Percentiles rank a stretch among this genome's conserved stretches.
Conservation (phyloP, 2,888 invertebrate genomes). For the Cheiracanthium punctorium region DNA sequence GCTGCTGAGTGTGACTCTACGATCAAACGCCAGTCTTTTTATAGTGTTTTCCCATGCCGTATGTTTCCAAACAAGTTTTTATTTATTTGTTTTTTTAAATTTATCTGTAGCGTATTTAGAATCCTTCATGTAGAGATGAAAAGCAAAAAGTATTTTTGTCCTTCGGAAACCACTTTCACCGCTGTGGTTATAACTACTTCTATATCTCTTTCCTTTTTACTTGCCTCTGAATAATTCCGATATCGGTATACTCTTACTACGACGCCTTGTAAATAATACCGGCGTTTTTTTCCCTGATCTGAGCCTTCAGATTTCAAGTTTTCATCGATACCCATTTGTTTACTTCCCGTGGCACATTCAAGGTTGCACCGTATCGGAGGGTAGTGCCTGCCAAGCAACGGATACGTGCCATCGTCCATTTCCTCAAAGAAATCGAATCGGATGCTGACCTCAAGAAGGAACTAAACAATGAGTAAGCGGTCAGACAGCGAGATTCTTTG, state of each 20-base stretch:
- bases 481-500: neutral
- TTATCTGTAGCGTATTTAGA: neutral
- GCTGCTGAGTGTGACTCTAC: too few species aligned
- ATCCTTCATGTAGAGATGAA: neutral
- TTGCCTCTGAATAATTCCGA: neutral
- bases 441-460: neutral
- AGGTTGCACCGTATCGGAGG: neutral
- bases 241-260: neutral
- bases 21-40: neutral
- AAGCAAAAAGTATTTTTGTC: neutral
- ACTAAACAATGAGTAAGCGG: neutral
- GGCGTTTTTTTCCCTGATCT: neutral
- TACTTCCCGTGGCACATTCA: neutral
- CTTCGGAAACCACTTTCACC: neutral
- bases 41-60: neutral
- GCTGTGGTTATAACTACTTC: neutral
- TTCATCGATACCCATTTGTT: neutral
- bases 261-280: neutral
- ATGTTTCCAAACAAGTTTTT: neutral
- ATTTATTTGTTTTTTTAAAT: neutral
- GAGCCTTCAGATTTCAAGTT: neutral
- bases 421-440: neutral
- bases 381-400: too few species aligned
- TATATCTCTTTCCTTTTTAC: neutral
- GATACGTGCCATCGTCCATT: neutral